Evolutionary conservation across 2,797 vertebrate species (phyloP).

Genomic region (Erethizon dorsatum): DNA sequence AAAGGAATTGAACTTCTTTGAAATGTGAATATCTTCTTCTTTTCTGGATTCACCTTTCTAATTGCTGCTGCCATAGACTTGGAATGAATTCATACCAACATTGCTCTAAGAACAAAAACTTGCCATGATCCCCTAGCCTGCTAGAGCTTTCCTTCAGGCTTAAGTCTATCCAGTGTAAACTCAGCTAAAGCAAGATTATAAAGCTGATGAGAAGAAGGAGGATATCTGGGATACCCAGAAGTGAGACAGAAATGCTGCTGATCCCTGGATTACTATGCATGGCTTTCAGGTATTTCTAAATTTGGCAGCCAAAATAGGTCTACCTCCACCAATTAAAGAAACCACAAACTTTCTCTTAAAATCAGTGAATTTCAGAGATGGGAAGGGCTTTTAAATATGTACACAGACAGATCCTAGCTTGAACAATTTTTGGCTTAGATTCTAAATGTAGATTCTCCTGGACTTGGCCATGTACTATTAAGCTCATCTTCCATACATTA

Average conservation of each 20-base stretch:
- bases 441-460: background rate
- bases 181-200: slow-evolving; percentile 20
- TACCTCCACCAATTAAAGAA: background rate
- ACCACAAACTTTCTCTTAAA: slow-evolving; percentile 19
- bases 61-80: background rate
- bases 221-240: background rate
- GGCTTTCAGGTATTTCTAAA: slow-evolving; percentile 59
- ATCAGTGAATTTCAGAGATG: background rate
- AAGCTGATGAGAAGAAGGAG: background rate
- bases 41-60: background rate
- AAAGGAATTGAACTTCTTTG: background rate
- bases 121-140: background rate
- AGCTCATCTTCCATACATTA: background rate
- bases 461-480: background rate
- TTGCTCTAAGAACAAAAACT: slow-evolving; percentile 1
- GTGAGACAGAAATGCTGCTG: background rate
- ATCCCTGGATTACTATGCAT: background rate
- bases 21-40: background rate
- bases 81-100: background rate
- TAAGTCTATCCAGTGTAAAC: background rate
- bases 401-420: background rate
- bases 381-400: background rate
- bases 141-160: background rate
- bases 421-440: background rate
- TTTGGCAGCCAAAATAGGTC: background rate